Conservation (phyloP, 2,797 vertebrate genomes). For the Sebastes oblongus region DNA sequence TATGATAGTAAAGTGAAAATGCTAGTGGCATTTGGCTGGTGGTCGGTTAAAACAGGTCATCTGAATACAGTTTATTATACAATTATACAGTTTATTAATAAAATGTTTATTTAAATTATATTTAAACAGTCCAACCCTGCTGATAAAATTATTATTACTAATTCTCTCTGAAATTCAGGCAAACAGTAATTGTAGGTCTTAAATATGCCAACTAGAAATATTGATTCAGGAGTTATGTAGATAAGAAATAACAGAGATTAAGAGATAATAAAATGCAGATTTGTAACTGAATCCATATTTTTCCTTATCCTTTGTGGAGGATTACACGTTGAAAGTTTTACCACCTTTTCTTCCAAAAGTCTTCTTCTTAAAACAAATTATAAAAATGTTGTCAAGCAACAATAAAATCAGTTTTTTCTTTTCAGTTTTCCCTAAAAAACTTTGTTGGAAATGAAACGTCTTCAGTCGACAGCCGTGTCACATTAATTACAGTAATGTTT, state of each 20-base stretch:
- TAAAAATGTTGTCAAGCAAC: neutral
- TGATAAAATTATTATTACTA: neutral
- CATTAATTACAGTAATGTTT: slow-evolving; percentile 41
- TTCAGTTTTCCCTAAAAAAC: neutral
- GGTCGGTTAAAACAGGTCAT: neutral
- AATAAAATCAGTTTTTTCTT: neutral
- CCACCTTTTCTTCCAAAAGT: neutral
- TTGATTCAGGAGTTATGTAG: neutral
- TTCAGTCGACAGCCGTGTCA: slow-evolving; percentile 6
- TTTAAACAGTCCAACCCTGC: neutral
- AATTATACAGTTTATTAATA: no score
- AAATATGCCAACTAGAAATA: neutral
- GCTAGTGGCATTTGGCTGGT: neutral
- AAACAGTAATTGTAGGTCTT: neutral
- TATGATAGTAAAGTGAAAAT: no score
- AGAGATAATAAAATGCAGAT: neutral
- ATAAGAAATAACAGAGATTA: neutral
- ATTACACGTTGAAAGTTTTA: neutral
- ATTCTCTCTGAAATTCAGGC: neutral
- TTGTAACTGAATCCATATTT: neutral
- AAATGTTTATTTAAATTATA: no score
- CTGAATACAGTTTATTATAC: neutral
- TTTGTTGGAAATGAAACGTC: neutral
- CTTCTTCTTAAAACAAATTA: neutral
- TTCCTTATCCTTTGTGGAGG: neutral